phyloP scores from a whole-genome alignment of 2,888 invertebrate species.

The Andrena haemorrhoa region DNA sequence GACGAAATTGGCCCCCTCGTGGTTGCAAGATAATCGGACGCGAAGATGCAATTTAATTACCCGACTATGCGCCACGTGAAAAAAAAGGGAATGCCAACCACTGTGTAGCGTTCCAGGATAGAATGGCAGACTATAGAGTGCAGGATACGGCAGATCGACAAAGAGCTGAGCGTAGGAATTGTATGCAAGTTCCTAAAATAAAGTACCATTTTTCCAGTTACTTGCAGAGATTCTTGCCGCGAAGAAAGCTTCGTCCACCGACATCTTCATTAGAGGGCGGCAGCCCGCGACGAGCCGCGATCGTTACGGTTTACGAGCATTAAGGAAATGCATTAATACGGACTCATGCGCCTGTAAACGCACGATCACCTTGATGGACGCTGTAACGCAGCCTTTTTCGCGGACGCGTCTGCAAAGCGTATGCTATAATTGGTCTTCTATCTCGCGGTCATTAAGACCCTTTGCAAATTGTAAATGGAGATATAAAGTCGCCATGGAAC shows the following conservation, averaged over 20 bases:
- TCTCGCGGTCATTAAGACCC: constrained; percentile 31
- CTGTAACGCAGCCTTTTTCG: constrained; percentile 6
- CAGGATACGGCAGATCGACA: background rate
- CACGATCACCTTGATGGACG: constrained; percentile 3
- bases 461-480: constrained; percentile 12
- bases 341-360: constrained; percentile 29
- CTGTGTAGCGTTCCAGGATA: background rate
- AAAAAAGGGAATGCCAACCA: background rate
- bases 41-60: constrained; percentile 35
- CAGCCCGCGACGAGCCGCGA: constrained; percentile 34
- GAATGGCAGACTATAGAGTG: background rate
- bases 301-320: constrained; percentile 72
- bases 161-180: background rate
- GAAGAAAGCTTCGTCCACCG: constrained; percentile 70
- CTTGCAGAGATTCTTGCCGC: background rate
- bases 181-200: background rate
- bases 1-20: constrained; percentile 46
- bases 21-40: constrained; percentile 22
- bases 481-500: constrained; percentile 12
- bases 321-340: constrained; percentile 61
- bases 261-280: constrained; percentile 72
- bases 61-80: background rate
- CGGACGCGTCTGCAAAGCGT: background rate
- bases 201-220: background rate
- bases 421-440: constrained; percentile 34